phyloP scores from a whole-genome alignment of 2,113 vertebrate genomes.

The Heliornis fulica region DNA sequence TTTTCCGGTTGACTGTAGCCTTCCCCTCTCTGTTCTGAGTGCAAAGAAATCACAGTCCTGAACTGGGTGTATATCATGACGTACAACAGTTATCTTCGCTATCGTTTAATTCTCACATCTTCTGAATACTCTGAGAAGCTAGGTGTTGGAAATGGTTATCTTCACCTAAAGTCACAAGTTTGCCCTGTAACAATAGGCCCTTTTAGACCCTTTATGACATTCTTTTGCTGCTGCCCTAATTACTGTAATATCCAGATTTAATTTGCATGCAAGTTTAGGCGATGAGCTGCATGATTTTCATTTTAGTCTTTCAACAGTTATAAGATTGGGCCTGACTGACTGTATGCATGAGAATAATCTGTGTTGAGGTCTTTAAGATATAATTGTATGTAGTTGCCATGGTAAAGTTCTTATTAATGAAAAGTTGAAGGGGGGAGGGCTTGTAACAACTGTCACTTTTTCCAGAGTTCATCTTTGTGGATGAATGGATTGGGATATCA shows the following conservation, averaged over 20 bases:
- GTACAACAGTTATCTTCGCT: not conserved
- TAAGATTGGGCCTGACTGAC: not conserved
- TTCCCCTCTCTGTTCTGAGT: not conserved
- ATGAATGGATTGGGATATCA: not conserved
- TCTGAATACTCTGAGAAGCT: not conserved
- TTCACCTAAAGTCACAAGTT: not conserved
- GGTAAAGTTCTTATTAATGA: not conserved
- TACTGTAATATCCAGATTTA: not conserved
- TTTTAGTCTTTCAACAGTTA: not conserved
- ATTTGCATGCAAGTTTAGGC: not conserved
- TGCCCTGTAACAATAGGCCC: not conserved
- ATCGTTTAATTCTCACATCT: not conserved
- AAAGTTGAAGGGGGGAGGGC: not conserved
- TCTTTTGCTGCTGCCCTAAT: not conserved
- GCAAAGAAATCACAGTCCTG: not conserved
- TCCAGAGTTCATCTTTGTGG: not conserved
- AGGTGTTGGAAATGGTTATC: not conserved
- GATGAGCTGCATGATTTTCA: not conserved
- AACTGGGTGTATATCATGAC: not conserved
- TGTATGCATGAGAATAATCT: not conserved
- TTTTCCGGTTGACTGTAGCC: not conserved
- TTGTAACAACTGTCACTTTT: not conserved
- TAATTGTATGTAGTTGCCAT: not conserved
- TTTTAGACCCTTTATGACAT: not conserved
- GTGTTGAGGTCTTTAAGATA: not conserved